Conservation (phyloP, 2,113 vertebrate genomes). For the Corynorhinus townsendii region DNA sequence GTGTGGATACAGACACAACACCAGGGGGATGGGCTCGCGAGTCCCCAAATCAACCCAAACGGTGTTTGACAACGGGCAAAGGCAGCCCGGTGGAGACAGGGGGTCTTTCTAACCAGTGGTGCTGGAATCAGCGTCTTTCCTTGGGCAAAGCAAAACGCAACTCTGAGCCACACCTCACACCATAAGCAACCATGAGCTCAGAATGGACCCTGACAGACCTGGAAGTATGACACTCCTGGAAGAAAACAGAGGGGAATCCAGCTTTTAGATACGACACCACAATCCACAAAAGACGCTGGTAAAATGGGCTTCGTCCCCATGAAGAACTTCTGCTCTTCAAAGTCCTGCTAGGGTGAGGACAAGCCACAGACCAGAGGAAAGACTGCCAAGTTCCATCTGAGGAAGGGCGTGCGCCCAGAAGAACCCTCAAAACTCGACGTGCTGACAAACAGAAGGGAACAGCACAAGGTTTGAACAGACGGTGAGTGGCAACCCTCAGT, state of each 20-base stretch:
- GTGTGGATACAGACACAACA: neutral
- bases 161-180: neutral
- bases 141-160: neutral
- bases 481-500: neutral
- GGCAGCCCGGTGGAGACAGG: neutral
- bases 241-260: neutral
- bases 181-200: neutral
- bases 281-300: neutral
- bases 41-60: neutral
- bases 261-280: neutral
- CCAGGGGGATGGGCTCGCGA: neutral
- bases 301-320: neutral
- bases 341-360: neutral
- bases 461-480: neutral
- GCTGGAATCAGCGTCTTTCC: neutral
- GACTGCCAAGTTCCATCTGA: neutral
- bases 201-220: neutral
- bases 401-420: neutral
- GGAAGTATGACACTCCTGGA: neutral
- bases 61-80: neutral
- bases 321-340: neutral
- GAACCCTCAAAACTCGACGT: neutral
- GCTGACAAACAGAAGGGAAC: neutral
- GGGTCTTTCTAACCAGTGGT: neutral
- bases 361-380: neutral